Evolutionary conservation across 2,797 vertebrate genomes (phyloP), one percentile per base, ranked within the genome.

Genomic region (Steatocranus sp.): DNA sequence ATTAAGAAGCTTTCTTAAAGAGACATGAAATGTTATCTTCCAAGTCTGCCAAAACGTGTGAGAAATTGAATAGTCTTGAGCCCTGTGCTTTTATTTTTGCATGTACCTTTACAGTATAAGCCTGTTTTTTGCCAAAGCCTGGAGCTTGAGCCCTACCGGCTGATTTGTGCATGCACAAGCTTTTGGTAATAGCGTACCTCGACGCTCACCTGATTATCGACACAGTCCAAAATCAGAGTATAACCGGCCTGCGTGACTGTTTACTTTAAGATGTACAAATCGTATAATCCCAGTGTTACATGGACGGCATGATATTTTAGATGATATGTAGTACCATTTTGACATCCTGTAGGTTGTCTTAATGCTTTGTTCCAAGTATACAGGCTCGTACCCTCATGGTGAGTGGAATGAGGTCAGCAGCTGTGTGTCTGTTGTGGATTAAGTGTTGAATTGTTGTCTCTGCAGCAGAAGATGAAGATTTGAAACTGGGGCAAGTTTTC

Each of bases 291-390:
- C 86, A 88, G 91, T 94, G 92, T 93, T 92, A 78, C 51, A 85
- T 93, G 89, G 92, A 91, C 34, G 91, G 95, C 95, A 96, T 96
- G 95, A 91, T 94, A 89, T 86, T 90, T 89, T 90, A 88, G 91
- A 88, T 89, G 91, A 94, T 87, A 91, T 89, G 92, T 90, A 93
- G 93, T 90, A 91, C 89, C 86, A 84, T 86, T 73, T 76, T 91
- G 90, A 88, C 93, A 93, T 94, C 93, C 88, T 78, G 84, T 93
- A 91, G 91, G 91, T 91, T 89, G 94, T 94, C 92, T 90, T 83
- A 83, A 92, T 77, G 91, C 88, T 94, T 89, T 79, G 86, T 92
- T 93, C 49, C 53, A 79, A 87, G 87, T 93, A 83, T 76, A 79
- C 84, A 89, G 90, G 81, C 85, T 86, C 66, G 43, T 84, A 34